phyloP scores from a whole-genome alignment of 2,888 invertebrate genomes.

The Eilema caniola region DNA sequence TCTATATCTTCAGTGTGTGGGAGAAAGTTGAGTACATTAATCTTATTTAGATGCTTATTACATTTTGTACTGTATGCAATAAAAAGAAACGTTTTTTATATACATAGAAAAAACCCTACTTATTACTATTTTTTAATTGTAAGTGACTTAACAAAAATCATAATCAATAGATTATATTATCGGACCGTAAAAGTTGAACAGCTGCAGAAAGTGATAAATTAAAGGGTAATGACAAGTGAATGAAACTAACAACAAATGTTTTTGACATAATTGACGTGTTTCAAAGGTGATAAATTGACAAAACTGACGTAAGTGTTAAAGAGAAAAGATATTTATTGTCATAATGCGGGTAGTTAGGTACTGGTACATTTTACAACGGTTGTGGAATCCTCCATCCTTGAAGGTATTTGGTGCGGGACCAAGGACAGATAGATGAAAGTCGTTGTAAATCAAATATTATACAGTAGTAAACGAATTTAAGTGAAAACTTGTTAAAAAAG shows the following conservation, averaged over 20 bases:
- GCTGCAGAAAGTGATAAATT: background rate
- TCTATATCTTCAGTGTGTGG: too few species aligned
- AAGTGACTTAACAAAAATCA: background rate
- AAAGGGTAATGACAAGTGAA: background rate
- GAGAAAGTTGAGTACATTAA: background rate
- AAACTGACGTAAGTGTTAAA: background rate
- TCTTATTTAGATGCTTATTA: background rate
- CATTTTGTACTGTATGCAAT: background rate
- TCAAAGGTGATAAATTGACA: background rate
- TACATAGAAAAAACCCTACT: too few species aligned
- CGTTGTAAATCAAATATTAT: too few species aligned
- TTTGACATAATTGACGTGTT: background rate
- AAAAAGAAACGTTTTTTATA: too few species aligned
- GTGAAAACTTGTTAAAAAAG: too few species aligned
- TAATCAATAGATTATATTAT: background rate
- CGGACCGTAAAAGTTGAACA: background rate
- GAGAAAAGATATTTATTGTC: too few species aligned
- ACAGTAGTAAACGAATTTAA: too few species aligned
- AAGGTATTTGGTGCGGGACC: too few species aligned
- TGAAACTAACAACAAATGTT: background rate
- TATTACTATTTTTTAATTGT: background rate
- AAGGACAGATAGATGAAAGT: too few species aligned
- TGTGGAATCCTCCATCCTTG: too few species aligned
- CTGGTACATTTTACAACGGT: too few species aligned
- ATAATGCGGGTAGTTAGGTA: too few species aligned